Evolutionary conservation across 2,888 invertebrate genomes (phyloP), one percentile per base, ranked within the genome.

Genomic region (Agonum fuliginosum): DNA sequence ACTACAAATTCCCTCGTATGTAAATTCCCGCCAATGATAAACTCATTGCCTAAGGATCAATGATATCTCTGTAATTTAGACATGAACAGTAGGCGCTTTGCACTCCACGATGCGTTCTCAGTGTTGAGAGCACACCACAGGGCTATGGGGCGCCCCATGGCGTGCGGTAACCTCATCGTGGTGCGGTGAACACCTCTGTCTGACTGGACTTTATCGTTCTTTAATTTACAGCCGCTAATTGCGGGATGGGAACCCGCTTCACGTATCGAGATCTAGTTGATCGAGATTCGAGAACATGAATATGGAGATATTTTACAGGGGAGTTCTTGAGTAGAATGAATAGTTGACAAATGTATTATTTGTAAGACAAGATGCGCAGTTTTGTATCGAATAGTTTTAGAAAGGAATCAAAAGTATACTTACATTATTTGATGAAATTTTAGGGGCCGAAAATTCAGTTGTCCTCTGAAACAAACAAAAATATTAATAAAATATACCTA

Each of bases 171-270:
- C 10, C 54, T 72, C 22, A 34, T 54, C 3, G 37, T 72, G 84
- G 83, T 83, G 17, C 20, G 8, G 8, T 8, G 14, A 5, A 8
- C 37, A n/a, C 41, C 6, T 19, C 37, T 67, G 67, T 67, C 67
- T 22, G 22, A 19, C 41, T 67, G 67, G 41, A 3, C 67, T 83
- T 82, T 84, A 85, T 85, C 84, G 82, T 83, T 83, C 83, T 84
- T 83, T 85, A 86, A 86, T 86, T 86, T 86, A 86, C 83, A 82
- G 83, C 83, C 85, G 79, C 81, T 86, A 86, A 86, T 86, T 86
- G 84, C 81, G 84, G 86, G 85, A 86, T 86, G 85, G 83, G 80
- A 81, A 84, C 83, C 8, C 43, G 43, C 43, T 43, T 12, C 43
- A 43, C 3, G n/a, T 67, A 62, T 62, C 58, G 58, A 62, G 27